phyloP scores from a whole-genome alignment of 2,888 invertebrate genomes.

The Protophormia terraenovae region DNA sequence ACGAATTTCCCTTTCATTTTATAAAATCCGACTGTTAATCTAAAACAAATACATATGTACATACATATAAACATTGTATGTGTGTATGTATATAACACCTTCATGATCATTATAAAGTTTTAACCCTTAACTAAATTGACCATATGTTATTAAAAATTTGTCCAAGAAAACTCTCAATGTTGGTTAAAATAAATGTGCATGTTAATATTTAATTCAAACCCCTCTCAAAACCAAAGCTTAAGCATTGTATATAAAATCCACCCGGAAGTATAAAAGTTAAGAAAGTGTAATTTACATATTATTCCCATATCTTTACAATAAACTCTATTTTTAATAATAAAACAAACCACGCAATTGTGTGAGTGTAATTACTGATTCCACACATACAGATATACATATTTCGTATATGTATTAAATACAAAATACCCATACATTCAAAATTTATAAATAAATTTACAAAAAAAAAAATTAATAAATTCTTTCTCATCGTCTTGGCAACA shows the following conservation, averaged over 20 bases:
- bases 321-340: conserved; percentile 36
- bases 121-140: no score
- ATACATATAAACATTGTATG: no score
- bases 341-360: conserved; percentile 25
- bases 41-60: no score
- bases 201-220: background rate
- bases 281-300: conserved; percentile 12
- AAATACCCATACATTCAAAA: conserved; percentile 35
- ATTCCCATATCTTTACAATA: conserved; percentile 8
- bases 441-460: background rate
- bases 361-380: conserved; percentile 40
- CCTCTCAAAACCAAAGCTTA: background rate
- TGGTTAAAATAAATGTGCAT: background rate
- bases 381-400: conserved; percentile 27
- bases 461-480: conserved; percentile 1
- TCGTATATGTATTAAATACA: background rate
- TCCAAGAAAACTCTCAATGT: background rate
- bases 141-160: background rate
- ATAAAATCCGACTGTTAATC: no score
- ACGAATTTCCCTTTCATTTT: no score
- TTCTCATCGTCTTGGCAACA: conserved; percentile 61
- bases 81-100: conserved; percentile 40
- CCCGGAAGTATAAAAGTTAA: conserved; percentile 44
- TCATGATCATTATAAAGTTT: background rate
- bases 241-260: background rate